Evolutionary conservation across 2,797 vertebrate species (phyloP), one percentile per base, ranked within the genome.

Genomic region (Rhinogobio ventralis): DNA sequence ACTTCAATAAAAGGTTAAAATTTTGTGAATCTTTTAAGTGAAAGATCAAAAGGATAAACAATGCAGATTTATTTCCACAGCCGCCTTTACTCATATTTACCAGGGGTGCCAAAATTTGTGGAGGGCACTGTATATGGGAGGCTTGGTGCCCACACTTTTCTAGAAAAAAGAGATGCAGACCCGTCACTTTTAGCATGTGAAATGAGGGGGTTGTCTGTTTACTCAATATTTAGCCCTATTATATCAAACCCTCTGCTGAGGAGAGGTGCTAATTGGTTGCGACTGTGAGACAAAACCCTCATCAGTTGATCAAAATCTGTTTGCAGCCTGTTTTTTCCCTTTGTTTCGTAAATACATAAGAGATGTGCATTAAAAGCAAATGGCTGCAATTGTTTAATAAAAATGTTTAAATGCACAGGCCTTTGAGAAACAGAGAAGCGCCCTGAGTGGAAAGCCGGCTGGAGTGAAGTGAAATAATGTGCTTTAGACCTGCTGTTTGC

Each of bases 211-310:
- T 89, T 87, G 78, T 86, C 87, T 91, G 88, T 87, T 83, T 90
- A 87, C 83, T 81, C 72, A 83, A 81, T 64, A 86, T 91, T 90
- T 88, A 82, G 83, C 88, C 87, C 36, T 77, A 87, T 86, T 79
- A 78, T 89, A 90, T 87, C 85, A 85, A 68, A 23, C 86, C 85
- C 86, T 87, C 86, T 85, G 74, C 17, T 79, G 42, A 68, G 80
- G 85, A 83, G 86, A 87, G 88, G 87, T 19, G 71, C 80, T 92
- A 92, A 93, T 94, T 93, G 91, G 85, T 64, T 93, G 89, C 90
- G 86, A 88, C 79, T 89, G 51, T 25, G 62, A 91, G 85, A 87
- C 85, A 87, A 89, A 91, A 67, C 69, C 79, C 75, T 73, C 76
- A 81, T 85, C 82, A 91, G 86, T 89, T 90, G 84, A 86, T 91